Evolutionary conservation across 2,888 invertebrate species (phyloP).

Genomic region (Netelia inedita): DNA sequence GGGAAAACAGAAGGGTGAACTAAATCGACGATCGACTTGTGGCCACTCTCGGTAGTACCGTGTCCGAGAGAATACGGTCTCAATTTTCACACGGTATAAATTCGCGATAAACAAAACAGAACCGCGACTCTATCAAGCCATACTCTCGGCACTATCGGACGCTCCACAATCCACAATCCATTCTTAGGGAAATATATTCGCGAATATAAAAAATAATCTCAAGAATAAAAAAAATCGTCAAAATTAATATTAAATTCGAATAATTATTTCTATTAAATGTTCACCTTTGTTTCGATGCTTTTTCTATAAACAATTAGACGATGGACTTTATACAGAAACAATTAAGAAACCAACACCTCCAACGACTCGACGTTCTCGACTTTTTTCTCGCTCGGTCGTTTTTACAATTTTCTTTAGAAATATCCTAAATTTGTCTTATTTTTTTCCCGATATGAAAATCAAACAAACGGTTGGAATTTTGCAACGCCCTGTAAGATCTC

Average conservation of each 20-base stretch:
- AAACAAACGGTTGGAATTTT: neutral
- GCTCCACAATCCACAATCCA: neutral
- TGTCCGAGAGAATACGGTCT: constrained; percentile 44
- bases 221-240: no score
- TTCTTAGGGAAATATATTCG: neutral
- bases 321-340: no score
- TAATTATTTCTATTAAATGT: no score
- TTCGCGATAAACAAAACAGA: constrained; percentile 78
- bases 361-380: no score
- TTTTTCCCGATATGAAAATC: neutral
- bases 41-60: constrained; percentile 25
- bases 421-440: no score
- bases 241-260: no score
- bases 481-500: constrained; percentile 36
- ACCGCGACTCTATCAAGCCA: constrained; percentile 75
- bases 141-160: constrained; percentile 64
- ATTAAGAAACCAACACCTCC: no score
- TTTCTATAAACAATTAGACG: no score
- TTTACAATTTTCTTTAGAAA: no score
- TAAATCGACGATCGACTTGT: constrained; percentile 41
- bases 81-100: constrained; percentile 76
- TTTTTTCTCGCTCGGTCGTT: no score
- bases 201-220: neutral
- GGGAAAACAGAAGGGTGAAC: constrained; percentile 23
- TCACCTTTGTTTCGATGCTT: no score